These are phyloP conservation scores for Tragelaphus scriptus DNA, from an alignment of 2,113 vertebrate species.

Conservation along the genomic window DNA sequence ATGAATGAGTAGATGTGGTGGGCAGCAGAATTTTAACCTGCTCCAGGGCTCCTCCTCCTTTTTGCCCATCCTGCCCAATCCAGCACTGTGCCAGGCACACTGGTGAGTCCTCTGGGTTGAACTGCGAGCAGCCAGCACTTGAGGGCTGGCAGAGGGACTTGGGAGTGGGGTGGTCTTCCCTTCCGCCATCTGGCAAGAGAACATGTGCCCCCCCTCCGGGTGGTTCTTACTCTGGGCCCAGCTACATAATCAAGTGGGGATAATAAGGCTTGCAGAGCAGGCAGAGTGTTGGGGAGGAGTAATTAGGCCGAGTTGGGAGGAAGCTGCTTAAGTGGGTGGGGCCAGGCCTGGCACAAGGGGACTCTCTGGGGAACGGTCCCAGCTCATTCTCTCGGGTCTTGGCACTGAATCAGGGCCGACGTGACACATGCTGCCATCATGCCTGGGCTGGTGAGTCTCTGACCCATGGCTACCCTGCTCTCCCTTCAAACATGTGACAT, in stretches of 20 bases:
- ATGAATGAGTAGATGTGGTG: not conserved
- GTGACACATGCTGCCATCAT: not conserved
- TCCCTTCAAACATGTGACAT: not conserved
- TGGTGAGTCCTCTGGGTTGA: not conserved
- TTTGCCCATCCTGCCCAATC: not conserved
- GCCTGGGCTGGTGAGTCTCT: not conserved
- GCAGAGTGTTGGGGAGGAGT: not conserved
- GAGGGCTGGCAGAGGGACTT: not conserved
- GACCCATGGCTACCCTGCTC: not conserved
- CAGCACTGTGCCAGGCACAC: not conserved
- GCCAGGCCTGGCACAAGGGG: not conserved
- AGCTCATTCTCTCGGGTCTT: not conserved
- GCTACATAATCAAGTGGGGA: slow-evolving; percentile 17
- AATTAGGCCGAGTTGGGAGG: slow-evolving; percentile 12
- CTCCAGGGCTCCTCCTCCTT: not conserved
- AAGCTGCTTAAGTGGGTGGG: slow-evolving; percentile 16
- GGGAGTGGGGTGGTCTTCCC: not conserved
- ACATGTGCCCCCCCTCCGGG: not conserved
- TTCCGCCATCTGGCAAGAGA: not conserved
- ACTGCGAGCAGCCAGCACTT: not conserved
- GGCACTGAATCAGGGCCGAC: not conserved
- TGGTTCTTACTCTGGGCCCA: not conserved
- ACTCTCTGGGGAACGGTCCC: not conserved
- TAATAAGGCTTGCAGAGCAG: slow-evolving; percentile 23
- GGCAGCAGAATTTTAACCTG: not conserved